Evolutionary conservation across 2,888 invertebrate genomes (phyloP).

Genomic region (Agelastica alni): DNA sequence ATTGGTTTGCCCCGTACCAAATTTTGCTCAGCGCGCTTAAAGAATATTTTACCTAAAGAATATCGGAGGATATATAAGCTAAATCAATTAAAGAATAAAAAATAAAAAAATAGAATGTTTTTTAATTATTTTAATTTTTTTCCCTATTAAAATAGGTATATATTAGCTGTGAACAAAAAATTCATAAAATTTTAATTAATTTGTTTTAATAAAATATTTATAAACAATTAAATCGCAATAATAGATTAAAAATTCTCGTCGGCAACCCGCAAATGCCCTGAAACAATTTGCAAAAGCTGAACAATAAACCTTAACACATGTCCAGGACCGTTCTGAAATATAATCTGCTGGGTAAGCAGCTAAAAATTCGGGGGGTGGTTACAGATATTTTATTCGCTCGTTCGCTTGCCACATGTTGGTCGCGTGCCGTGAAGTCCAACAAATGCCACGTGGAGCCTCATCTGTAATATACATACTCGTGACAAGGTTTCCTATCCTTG

Average conservation of each 20-base stretch:
- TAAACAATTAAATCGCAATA: too few relatives aligned
- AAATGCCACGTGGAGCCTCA: conserved; percentile 50
- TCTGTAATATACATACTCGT: conserved; percentile 38
- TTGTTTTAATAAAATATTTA: too few relatives aligned
- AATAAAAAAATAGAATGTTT: too few relatives aligned
- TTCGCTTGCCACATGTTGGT: conserved; percentile 51
- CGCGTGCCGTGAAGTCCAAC: conserved; percentile 52
- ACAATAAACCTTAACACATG: conserved; percentile 20
- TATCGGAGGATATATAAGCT: too few relatives aligned
- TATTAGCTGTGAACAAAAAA: too few relatives aligned
- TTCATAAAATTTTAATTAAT: too few relatives aligned
- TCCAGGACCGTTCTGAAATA: conserved; percentile 23
- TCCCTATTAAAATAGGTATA: too few relatives aligned
- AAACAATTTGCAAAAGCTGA: conserved; percentile 22
- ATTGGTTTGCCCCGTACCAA: too few relatives aligned
- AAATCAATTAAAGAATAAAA: too few relatives aligned
- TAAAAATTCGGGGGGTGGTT: conserved; percentile 14
- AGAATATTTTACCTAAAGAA: too few relatives aligned
- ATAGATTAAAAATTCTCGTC: background rate
- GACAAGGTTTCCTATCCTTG: conserved; percentile 38
- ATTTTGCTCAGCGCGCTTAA: too few relatives aligned
- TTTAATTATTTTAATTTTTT: too few relatives aligned
- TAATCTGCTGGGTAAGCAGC: conserved; percentile 26
- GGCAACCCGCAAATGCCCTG: background rate
- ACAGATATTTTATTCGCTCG: conserved; percentile 22